Evolutionary conservation across 1,140 invertebrate species (phyloP).

Genomic region (Procambarus virginalis): DNA sequence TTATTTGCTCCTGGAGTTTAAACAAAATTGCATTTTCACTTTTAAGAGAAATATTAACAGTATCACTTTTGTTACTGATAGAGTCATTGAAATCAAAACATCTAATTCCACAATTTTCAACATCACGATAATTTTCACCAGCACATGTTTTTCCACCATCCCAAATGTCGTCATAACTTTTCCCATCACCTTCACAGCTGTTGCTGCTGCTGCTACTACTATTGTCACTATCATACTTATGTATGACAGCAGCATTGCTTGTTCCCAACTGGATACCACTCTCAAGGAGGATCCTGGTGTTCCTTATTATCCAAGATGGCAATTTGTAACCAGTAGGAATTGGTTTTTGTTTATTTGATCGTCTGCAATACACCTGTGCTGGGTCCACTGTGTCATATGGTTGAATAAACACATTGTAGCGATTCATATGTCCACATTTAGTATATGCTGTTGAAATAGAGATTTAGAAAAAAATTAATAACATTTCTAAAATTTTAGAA

Average conservation of each 20-base stretch:
- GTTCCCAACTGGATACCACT: not conserved
- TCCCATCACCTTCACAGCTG: not conserved
- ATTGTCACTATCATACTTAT: not conserved
- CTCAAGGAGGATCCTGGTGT: conserved; percentile 14
- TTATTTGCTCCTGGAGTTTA: not conserved
- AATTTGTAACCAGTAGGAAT: conserved; percentile 2
- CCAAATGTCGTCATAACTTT: not conserved
- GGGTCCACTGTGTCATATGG: not conserved
- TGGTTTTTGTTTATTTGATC: not conserved
- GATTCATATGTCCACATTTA: not conserved
- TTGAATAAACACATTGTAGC: not conserved
- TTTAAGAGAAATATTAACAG: not conserved
- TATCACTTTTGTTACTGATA: not conserved
- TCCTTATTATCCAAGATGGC: conserved; percentile 12
- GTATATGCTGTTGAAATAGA: not conserved
- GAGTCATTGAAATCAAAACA: not conserved
- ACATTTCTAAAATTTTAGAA: not conserved
- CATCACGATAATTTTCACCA: too few relatives aligned
- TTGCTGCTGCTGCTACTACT: too few relatives aligned
- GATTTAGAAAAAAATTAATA: not conserved
- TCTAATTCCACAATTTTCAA: too few relatives aligned
- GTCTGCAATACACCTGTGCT: not conserved
- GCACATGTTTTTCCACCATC: too few relatives aligned
- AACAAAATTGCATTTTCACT: not conserved
- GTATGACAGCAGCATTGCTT: not conserved